These are phyloP conservation scores for Larimichthys polyactis DNA, from an alignment of 2,113 vertebrate genomes.

Conservation along the genomic window DNA sequence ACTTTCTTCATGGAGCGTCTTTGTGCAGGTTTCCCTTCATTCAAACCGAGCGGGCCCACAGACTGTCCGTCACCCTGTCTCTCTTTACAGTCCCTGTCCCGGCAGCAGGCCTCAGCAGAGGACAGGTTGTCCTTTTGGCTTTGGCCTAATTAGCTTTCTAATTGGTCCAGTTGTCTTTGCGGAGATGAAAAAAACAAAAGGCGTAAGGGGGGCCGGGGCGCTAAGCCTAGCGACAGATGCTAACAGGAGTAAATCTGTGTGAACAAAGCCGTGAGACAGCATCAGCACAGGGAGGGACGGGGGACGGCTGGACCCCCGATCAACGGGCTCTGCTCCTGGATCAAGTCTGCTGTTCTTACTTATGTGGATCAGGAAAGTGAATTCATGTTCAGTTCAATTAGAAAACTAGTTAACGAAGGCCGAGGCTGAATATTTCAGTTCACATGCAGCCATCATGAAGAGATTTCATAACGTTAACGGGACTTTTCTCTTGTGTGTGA, in stretches of 20 bases:
- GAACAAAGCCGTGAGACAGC: slow-evolving; percentile 58
- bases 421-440: no score
- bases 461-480: neutral
- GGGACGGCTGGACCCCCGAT: neutral
- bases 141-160: slow-evolving; percentile 62
- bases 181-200: slow-evolving; percentile 47
- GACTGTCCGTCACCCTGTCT: neutral
- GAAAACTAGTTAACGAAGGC: neutral
- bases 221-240: slow-evolving; percentile 73
- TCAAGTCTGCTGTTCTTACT: slow-evolving; percentile 40
- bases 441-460: neutral
- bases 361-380: slow-evolving; percentile 33
- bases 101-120: neutral
- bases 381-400: slow-evolving; percentile 17
- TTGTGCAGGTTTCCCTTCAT: neutral
- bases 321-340: slow-evolving; percentile 39
- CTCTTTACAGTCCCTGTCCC: neutral
- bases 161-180: slow-evolving; percentile 48
- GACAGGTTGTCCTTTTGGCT: slow-evolving; percentile 2
- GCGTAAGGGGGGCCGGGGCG: neutral
- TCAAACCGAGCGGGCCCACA: no score
- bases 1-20: neutral
- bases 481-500: no score
- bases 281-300: neutral
- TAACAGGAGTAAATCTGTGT: slow-evolving; percentile 66